Evolutionary conservation across 2,888 invertebrate species (phyloP).

Genomic region (Andrena bucephala): DNA sequence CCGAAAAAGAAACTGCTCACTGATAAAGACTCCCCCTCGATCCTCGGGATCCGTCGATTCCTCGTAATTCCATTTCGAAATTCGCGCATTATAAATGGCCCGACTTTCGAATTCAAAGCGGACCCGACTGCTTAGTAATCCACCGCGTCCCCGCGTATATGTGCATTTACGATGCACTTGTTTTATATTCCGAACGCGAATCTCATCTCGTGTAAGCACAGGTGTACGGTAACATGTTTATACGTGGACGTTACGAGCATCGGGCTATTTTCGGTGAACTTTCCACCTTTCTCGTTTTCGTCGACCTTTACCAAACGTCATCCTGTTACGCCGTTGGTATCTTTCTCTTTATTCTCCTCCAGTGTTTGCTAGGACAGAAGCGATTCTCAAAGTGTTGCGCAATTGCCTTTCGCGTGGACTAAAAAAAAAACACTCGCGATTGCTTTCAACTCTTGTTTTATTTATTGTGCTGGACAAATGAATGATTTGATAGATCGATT

Average conservation of each 20-base stretch:
- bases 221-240: conserved; percentile 51
- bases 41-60: neutral
- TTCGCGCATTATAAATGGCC: conserved; percentile 21
- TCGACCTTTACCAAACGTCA: conserved; percentile 32
- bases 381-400: neutral
- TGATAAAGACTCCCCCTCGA: neutral
- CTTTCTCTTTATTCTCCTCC: neutral
- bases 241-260: conserved; percentile 41
- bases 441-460: too few relatives aligned
- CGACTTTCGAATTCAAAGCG: conserved; percentile 18
- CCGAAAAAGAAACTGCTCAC: neutral
- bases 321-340: neutral
- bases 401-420: too few relatives aligned
- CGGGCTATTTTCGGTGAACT: conserved; percentile 48
- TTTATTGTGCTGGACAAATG: too few relatives aligned
- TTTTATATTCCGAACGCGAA: conserved; percentile 54
- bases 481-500: too few relatives aligned
- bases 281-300: conserved; percentile 41
- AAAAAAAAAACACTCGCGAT: too few relatives aligned
- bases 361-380: neutral
- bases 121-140: conserved; percentile 28
- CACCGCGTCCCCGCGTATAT: conserved; percentile 9
- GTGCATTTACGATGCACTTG: conserved; percentile 33
- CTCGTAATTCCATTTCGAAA: conserved; percentile 22
- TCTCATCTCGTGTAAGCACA: conserved; percentile 53